phyloP scores from a whole-genome alignment of 2,888 invertebrate genomes.

The Lithophane ornitopus region DNA sequence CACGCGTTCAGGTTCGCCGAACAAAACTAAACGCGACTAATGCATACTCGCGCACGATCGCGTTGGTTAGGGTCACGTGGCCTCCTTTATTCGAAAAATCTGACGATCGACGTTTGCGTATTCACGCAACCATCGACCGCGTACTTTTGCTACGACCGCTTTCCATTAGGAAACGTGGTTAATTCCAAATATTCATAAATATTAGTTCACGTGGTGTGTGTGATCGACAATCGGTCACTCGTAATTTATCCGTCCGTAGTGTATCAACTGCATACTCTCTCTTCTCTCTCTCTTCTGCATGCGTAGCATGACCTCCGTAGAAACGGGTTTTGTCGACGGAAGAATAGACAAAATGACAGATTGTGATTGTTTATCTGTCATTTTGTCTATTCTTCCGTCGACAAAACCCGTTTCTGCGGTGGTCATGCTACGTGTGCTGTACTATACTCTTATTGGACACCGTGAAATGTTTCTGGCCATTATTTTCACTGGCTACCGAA shows the following conservation, averaged over 20 bases:
- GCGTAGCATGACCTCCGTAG: no score
- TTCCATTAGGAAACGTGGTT: neutral
- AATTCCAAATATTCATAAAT: neutral
- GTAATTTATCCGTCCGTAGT: neutral
- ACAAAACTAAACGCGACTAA: no score
- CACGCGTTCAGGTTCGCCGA: neutral
- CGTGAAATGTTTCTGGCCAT: conserved; percentile 18
- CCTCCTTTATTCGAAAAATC: neutral
- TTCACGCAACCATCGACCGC: neutral
- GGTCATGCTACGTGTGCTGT: no score
- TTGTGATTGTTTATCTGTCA: no score
- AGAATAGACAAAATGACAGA: no score
- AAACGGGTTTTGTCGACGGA: no score
- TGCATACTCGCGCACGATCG: no score
- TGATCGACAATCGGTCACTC: neutral
- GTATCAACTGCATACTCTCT: no score
- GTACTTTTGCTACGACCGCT: neutral
- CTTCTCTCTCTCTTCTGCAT: no score
- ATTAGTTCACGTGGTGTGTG: neutral
- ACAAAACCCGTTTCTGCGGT: no score
- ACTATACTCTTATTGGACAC: neutral
- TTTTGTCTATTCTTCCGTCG: no score
- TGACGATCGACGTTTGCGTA: neutral
- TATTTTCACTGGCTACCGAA: conserved; percentile 38
- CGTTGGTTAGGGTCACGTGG: no score